Percentiles rank a stretch among this genome's conserved stretches.
phyloP scores from a whole-genome alignment of 1,140 invertebrate genomes.

The Popillia japonica region DNA sequence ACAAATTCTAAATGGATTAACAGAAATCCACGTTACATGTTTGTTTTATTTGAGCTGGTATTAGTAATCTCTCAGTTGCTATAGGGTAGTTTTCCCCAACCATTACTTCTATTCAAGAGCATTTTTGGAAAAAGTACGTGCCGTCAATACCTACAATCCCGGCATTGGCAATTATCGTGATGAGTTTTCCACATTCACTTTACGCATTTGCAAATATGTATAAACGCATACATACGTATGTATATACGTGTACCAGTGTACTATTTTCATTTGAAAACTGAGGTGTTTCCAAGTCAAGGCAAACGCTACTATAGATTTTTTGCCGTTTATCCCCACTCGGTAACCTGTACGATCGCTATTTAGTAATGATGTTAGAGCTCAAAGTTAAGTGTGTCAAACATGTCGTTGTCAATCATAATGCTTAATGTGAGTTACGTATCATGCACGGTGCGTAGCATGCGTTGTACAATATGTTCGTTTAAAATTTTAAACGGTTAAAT shows the following conservation, averaged over 20 bases:
- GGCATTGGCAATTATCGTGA: constrained; percentile 21
- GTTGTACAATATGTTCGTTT: background rate
- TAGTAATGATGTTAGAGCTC: background rate
- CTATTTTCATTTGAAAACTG: constrained; percentile 14
- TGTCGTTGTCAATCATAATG: constrained; percentile 24
- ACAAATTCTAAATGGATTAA: background rate
- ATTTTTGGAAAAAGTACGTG: background rate
- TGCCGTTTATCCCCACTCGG: background rate
- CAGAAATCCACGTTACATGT: background rate
- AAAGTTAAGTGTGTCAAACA: constrained; percentile 22
- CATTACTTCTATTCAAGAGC: background rate
- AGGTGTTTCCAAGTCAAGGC: constrained; percentile 23
- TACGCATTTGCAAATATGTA: too few relatives aligned
- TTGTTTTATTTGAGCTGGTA: background rate
- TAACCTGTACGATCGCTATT: background rate
- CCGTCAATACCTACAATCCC: background rate
- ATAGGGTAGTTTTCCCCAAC: background rate
- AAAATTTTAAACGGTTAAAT: constrained; percentile 7
- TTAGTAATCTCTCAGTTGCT: background rate
- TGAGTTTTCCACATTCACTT: constrained; percentile 1
- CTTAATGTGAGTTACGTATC: background rate
- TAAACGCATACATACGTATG: background rate
- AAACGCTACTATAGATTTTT: background rate
- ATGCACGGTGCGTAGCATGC: background rate
- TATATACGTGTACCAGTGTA: background rate